Base-by-base conservation (phyloP, 2,888 invertebrate genomes). In the Uloborus plumipes region DNA sequence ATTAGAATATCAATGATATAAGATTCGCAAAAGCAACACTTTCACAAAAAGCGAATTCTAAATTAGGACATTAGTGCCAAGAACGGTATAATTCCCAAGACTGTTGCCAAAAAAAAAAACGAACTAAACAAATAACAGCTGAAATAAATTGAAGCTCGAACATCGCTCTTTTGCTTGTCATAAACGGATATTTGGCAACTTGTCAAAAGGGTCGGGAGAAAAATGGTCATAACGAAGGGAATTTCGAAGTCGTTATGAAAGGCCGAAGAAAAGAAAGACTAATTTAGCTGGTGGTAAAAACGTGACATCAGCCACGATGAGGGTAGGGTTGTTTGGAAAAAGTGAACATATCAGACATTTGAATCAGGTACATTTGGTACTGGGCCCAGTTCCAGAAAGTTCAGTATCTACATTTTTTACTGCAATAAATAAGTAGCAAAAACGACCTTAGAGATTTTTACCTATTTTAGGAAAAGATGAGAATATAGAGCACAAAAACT, bases 171-270 rank as follows among this genome's bases (percentile, higher is more conserved):
- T 39, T 39, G 39, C 59, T 47, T 71, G 64, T 73, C 72, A 73
- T 73, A 73, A 73, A 73, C 72, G 62, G 72, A 73, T 73, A 73
- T 73, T 73, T 73, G 72, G 72, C 72, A 73, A 51, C 53, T 49
- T 73, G 72, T 51, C 72, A 64, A 47, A 73, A 73, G 49, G 59
- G 50, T 39, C 39, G 39, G 39, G 39, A 26, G 22, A 59, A 61
- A 59, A 31, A 50, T 26, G 51, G 31, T 20, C 22, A 73, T 73
- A 73, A 73, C 53, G 72, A 73, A 18, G 64, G 50, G 50, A 72
- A 72, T 72, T 72, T 62, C 72, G 50, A n/a, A 64, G 62, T 64
- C 64, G 49, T 64, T 73, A 64, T 39, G 31, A 11, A 53, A 51
- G 62, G 13, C 51, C 18, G 18, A 53, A 73, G 64, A 62, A 53